Evolutionary conservation across 2,888 invertebrate species (phyloP).

Genomic region (Bhutanitis thaidina): DNA sequence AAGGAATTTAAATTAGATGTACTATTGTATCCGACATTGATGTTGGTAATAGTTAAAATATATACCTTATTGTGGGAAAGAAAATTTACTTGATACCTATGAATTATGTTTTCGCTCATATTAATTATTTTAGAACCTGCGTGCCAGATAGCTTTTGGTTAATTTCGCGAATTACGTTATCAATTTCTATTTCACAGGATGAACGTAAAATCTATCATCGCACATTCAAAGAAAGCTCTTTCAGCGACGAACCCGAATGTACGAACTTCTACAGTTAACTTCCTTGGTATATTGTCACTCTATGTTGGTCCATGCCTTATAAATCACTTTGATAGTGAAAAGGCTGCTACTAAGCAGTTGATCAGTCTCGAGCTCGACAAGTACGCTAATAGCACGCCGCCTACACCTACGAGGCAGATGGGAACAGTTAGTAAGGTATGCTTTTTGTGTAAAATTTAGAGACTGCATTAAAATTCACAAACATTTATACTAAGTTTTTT

Average conservation of each 20-base stretch:
- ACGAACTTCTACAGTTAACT: conserved; percentile 86
- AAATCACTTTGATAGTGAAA: conserved; percentile 92
- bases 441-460: background rate
- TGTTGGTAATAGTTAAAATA: no score
- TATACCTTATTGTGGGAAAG: no score
- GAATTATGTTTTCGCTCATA: no score
- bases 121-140: no score
- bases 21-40: no score
- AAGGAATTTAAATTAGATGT: no score
- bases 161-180: no score
- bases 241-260: conserved; percentile 92
- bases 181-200: conserved; percentile 55
- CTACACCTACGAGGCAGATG: conserved; percentile 84
- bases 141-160: no score
- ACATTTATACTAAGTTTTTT: no score
- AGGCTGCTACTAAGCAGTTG: conserved; percentile 89
- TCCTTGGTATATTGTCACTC: conserved; percentile 88
- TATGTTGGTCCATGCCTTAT: conserved; percentile 89
- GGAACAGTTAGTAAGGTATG: conserved; percentile 63
- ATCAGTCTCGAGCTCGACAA: conserved; percentile 93
- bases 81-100: no score
- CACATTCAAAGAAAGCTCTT: conserved; percentile 90
- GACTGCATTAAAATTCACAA: background rate
- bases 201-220: conserved; percentile 86
- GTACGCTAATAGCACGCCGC: conserved; percentile 86